Conservation (phyloP, 1,140 invertebrate species). For the Musca vetustissima region DNA sequence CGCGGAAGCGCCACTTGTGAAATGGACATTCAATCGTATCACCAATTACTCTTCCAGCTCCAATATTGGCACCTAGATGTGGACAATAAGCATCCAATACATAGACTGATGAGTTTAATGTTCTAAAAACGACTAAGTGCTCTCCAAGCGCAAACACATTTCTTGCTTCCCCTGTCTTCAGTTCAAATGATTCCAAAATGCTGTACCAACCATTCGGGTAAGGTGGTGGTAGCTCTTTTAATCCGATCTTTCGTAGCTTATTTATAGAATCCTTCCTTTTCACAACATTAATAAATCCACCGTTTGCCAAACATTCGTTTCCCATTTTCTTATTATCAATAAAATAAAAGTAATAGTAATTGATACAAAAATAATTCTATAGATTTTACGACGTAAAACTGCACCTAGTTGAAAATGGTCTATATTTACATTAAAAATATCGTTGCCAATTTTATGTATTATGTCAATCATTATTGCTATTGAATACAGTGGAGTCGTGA, state of each 20-base stretch:
- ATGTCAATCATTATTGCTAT: too few relatives aligned
- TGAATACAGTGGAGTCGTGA: too few relatives aligned
- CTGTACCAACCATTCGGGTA: slow-evolving; percentile 91
- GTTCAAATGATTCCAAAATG: slow-evolving; percentile 68
- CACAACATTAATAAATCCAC: background rate
- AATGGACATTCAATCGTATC: slow-evolving; percentile 87
- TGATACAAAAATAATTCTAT: too few relatives aligned
- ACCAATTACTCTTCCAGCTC: slow-evolving; percentile 68
- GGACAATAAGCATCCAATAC: slow-evolving; percentile 86
- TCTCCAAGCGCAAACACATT: slow-evolving; percentile 72
- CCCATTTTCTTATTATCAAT: too few relatives aligned
- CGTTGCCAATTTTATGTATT: too few relatives aligned
- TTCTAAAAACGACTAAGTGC: slow-evolving; percentile 75
- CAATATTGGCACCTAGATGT: slow-evolving; percentile 85
- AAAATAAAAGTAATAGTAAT: too few relatives aligned
- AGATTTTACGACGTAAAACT: too few relatives aligned
- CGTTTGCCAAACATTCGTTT: too few relatives aligned
- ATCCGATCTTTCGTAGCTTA: slow-evolving; percentile 53
- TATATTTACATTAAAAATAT: too few relatives aligned
- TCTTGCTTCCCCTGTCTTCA: slow-evolving; percentile 64
- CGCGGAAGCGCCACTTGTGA: slow-evolving; percentile 81
- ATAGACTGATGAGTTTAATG: slow-evolving; percentile 63
- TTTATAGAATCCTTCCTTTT: slow-evolving; percentile 37
- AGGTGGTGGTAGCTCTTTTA: slow-evolving; percentile 69
- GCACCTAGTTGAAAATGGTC: too few relatives aligned